A percentile compares a stretch with the other conserved stretches of the same genome.
Conservation (phyloP, 2,888 invertebrate genomes). For the Herminia tarsipennalis region DNA sequence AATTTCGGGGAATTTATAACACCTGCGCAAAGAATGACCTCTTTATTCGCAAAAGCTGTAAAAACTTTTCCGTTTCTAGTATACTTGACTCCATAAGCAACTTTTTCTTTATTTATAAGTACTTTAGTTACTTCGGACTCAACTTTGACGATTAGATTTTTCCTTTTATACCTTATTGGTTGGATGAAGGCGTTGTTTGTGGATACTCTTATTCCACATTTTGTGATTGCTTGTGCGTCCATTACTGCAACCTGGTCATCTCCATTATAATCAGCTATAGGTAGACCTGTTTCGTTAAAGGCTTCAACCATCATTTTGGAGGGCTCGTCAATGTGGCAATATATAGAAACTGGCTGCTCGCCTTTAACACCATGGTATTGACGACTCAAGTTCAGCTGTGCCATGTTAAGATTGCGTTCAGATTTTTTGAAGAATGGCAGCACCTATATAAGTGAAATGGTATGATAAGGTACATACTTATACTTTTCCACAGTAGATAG, state of each 20-base stretch:
- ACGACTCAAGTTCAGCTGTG: slow-evolving; percentile 69
- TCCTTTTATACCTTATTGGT: slow-evolving; percentile 81
- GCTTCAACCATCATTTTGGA: slow-evolving; percentile 80
- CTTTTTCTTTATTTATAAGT: slow-evolving; percentile 76
- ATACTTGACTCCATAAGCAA: slow-evolving; percentile 60
- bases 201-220: slow-evolving; percentile 84
- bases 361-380: slow-evolving; percentile 86
- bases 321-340: slow-evolving; percentile 85
- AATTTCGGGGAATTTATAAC: slow-evolving; percentile 62
- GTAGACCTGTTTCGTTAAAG: slow-evolving; percentile 84
- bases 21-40: slow-evolving; percentile 64
- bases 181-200: slow-evolving; percentile 87
- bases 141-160: slow-evolving; percentile 79
- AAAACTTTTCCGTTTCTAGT: slow-evolving; percentile 38
- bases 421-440: slow-evolving; percentile 89
- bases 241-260: slow-evolving; percentile 83
- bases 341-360: slow-evolving; percentile 84
- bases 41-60: slow-evolving; percentile 59
- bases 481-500: too few relatives aligned
- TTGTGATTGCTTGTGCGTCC: slow-evolving; percentile 82
- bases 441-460: slow-evolving; percentile 70
- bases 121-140: slow-evolving; percentile 82
- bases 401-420: slow-evolving; percentile 83
- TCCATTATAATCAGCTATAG: slow-evolving; percentile 82
- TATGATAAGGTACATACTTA: too few relatives aligned